Evolutionary conservation across 2,888 invertebrate species (phyloP).

Genomic region (Geophilus truncorum): DNA sequence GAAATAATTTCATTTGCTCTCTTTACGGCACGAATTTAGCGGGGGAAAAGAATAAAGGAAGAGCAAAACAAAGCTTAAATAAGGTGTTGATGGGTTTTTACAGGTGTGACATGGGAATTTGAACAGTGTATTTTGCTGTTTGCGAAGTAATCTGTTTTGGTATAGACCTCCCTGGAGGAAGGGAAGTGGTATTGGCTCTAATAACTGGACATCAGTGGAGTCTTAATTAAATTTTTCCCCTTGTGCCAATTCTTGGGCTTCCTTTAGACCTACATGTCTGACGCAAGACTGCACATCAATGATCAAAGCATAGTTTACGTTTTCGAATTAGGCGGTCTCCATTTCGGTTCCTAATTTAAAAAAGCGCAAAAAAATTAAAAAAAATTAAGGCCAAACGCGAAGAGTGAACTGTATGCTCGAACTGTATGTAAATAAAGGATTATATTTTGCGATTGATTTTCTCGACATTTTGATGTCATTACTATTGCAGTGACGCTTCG

Average conservation of each 20-base stretch:
- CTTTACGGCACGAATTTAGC: no score
- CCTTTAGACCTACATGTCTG: slow-evolving; percentile 8
- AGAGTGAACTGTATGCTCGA: background rate
- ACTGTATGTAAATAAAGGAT: background rate
- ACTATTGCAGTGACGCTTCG: background rate
- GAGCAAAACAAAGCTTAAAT: background rate
- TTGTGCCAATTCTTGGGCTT: background rate
- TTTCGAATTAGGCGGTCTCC: background rate
- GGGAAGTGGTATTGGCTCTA: slow-evolving; percentile 11
- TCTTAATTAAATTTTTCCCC: slow-evolving; percentile 25
- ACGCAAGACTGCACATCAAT: background rate
- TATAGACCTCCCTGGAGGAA: slow-evolving; percentile 13
- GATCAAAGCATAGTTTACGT: background rate
- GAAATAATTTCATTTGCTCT: no score
- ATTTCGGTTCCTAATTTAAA: background rate
- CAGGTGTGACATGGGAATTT: slow-evolving; percentile 12
- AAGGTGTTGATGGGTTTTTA: background rate
- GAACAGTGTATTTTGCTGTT: slow-evolving; percentile 1
- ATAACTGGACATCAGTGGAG: slow-evolving; percentile 14
- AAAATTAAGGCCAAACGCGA: background rate
- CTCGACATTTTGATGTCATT: background rate
- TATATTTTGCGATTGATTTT: background rate
- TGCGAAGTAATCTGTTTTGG: slow-evolving; percentile 3
- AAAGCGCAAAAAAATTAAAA: no score
- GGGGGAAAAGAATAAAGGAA: background rate